Evolutionary conservation across 2,888 invertebrate species (phyloP).

Genomic region (Pachycephus smyrnensis): DNA sequence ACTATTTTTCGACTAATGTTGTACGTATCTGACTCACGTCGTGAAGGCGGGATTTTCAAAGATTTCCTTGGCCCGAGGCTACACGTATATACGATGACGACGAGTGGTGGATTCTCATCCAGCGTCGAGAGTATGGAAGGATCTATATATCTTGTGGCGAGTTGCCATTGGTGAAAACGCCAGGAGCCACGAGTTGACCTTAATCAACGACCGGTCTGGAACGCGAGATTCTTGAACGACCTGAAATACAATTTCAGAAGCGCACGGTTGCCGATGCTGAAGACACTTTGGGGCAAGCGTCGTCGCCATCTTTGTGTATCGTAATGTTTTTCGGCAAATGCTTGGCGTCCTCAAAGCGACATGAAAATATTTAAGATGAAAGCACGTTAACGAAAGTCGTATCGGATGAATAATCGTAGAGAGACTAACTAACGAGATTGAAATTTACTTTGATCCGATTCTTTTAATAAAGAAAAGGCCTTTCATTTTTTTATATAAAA

Average conservation of each 20-base stretch:
- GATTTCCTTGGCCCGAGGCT: not conserved
- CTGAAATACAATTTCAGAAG: not conserved
- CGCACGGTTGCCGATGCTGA: not conserved
- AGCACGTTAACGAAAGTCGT: not conserved
- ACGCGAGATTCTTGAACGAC: not conserved
- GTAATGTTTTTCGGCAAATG: not conserved
- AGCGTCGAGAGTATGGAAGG: not conserved
- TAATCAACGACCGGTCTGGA: slow-evolving; percentile 1
- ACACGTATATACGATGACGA: not conserved
- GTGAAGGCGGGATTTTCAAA: not conserved
- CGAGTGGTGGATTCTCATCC: not conserved
- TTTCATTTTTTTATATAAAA: not conserved
- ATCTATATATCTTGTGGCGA: not conserved
- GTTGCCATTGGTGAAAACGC: not conserved
- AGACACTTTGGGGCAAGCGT: not conserved
- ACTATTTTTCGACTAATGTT: not conserved
- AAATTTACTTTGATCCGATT: no score
- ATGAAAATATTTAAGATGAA: not conserved
- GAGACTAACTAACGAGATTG: not conserved
- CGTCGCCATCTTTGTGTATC: not conserved
- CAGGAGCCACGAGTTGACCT: slow-evolving; percentile 2
- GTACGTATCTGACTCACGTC: not conserved
- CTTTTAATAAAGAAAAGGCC: no score
- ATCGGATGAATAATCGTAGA: not conserved
- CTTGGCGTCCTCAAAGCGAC: not conserved